Conservation (phyloP, 2,113 vertebrate genomes). For the Otis tarda region DNA sequence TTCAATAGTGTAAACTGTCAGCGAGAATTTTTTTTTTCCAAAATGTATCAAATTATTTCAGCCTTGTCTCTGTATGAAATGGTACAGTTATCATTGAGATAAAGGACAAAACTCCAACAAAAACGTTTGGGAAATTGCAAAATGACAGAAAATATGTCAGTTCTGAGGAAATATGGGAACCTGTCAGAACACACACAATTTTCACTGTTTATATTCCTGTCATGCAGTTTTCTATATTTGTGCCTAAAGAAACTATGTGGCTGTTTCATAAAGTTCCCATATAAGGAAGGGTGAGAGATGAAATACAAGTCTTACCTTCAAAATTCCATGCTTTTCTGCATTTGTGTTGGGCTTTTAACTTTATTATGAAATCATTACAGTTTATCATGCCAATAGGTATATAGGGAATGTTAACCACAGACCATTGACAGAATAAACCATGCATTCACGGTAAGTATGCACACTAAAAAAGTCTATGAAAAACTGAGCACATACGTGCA, state of each 20-base stretch:
- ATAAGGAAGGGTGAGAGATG: not conserved
- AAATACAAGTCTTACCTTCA: not conserved
- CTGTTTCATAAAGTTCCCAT: not conserved
- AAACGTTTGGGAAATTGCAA: not conserved
- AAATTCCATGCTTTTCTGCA: not conserved
- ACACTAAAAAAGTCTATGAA: slow-evolving; percentile 14
- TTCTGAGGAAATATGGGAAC: not conserved
- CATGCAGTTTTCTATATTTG: not conserved
- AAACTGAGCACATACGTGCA: slow-evolving; percentile 2
- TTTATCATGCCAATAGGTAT: slow-evolving; percentile 24
- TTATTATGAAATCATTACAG: slow-evolving; percentile 39
- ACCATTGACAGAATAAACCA: slow-evolving; percentile 30
- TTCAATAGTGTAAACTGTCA: not conserved
- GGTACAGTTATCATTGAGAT: not conserved
- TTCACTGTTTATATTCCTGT: not conserved
- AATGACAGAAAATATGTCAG: slow-evolving; percentile 1
- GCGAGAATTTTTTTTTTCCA: not conserved
- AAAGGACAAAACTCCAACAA: not conserved
- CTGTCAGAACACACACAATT: not conserved
- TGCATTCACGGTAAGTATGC: slow-evolving; percentile 18
- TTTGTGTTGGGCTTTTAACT: slow-evolving; percentile 41
- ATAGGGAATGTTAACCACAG: slow-evolving; percentile 40
- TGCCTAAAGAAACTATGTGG: not conserved
- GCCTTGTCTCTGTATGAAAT: not conserved
- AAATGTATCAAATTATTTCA: not conserved